Conservation (phyloP, 2,113 vertebrate genomes). For the Esox niger region DNA sequence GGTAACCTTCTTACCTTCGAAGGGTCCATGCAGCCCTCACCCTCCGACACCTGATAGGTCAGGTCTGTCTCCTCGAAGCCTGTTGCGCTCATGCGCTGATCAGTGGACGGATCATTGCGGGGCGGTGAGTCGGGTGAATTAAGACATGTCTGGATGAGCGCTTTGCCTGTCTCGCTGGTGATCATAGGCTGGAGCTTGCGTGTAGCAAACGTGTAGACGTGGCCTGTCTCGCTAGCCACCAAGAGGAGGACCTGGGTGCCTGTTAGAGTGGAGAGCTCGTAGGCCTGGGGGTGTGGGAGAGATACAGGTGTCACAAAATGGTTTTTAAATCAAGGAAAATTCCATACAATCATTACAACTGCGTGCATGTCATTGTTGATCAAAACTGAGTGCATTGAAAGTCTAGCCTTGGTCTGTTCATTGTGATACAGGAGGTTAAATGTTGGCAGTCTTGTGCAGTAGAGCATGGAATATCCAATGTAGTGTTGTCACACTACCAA, state of each 20-base stretch:
- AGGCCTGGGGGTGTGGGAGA: slow-evolving; percentile 71
- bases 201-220: slow-evolving; percentile 87
- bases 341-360: too few relatives aligned
- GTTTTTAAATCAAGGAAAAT: too few relatives aligned
- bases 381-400: too few relatives aligned
- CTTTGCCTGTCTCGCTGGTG: slow-evolving; percentile 89
- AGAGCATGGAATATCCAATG: too few relatives aligned
- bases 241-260: slow-evolving; percentile 84
- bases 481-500: too few relatives aligned
- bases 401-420: too few relatives aligned
- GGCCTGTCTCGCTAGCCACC: slow-evolving; percentile 88
- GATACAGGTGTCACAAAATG: background rate
- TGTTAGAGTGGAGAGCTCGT: slow-evolving; percentile 91
- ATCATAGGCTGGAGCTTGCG: slow-evolving; percentile 91
- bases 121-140: slow-evolving; percentile 88
- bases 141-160: slow-evolving; percentile 87
- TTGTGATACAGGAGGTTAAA: too few relatives aligned
- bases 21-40: slow-evolving; percentile 80
- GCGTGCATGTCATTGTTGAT: too few relatives aligned
- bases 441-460: too few relatives aligned
- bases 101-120: slow-evolving; percentile 80
- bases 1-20: slow-evolving; percentile 70
- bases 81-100: slow-evolving; percentile 89
- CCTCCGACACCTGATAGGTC: slow-evolving; percentile 87
- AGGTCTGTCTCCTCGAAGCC: slow-evolving; percentile 89